Base-by-base conservation (phyloP, 2,797 vertebrate species). In the Galagoides demidoff region DNA sequence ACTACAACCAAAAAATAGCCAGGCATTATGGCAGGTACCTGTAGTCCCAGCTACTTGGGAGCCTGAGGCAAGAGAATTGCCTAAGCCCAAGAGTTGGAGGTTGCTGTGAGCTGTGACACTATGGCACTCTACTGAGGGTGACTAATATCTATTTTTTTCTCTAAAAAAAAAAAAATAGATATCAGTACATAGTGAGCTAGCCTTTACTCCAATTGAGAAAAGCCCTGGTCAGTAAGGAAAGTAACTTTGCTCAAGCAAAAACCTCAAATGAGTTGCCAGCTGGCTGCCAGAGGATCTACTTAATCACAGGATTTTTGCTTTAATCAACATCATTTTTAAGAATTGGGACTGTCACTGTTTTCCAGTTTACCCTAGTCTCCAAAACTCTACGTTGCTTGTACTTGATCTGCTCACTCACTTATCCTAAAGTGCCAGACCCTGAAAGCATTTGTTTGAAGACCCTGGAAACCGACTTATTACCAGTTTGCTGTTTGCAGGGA, bases 401-500 rank as follows among this genome's bases (percentile, higher is more conserved):
- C 29, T 39, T 79, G 31, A 63, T 49, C n/a, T 23, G 3, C 79
- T 71, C 25, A 61, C 14, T 85, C 61, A 55, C 64, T 76, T 85
- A 23, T 79, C 82, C 57, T 17, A 6, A 89, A 85, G 34, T 3
- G 74, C 79, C 88, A 25, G 25, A 27, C 49, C 17, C 55, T 85
- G 74, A 79, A 95, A 79, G 12, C 57, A 66, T 78, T 85, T 85
- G 66, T 92, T 86, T 84, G 29, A 89, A 82, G 43, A 84, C 64
- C 57, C 57, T 92, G 55, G 79, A 86, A 85, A 92, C 70, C 25
- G 90, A 25, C 64, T 76, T 92, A 57, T 34, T 77, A 81, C 5
- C 17, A 73, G 0, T 84, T 87, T 96, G 78, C 78, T 90, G 0
- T 92, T 94, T 89, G 34, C 52, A 45, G 37, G n/a, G 61, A 59